phyloP scores from a whole-genome alignment of 23 tunicate genomes.

The Oikopleura dioica region DNA sequence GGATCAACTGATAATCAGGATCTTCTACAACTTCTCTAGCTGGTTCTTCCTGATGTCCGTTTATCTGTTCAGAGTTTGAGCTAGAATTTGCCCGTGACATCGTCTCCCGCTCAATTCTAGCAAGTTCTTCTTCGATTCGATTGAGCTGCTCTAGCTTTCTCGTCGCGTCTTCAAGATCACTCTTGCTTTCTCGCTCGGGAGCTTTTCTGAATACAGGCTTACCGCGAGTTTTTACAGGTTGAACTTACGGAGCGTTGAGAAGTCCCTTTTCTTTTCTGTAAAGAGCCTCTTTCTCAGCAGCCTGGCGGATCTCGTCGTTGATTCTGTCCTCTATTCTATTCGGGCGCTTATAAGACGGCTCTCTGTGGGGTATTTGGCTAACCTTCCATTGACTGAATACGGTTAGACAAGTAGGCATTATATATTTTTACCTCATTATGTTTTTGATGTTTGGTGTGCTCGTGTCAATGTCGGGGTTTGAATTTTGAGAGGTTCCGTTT shows the following conservation, averaged over 20 bases:
- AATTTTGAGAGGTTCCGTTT: not conserved
- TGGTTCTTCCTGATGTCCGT: too few relatives aligned
- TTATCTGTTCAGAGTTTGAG: not conserved
- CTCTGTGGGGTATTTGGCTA: constrained; percentile 8
- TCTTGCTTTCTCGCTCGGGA: not conserved
- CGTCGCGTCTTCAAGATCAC: not conserved
- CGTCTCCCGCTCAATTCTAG: not conserved
- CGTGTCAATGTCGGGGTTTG: not conserved
- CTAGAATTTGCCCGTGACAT: not conserved
- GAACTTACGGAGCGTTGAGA: too few relatives aligned
- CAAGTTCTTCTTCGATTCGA: not conserved
- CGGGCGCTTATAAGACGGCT: not conserved
- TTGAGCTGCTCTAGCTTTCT: not conserved
- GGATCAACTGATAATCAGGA: too few relatives aligned
- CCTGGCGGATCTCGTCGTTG: not conserved
- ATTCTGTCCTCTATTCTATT: constrained; percentile 1
- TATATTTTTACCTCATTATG: not conserved
- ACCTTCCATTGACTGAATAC: constrained; percentile 13
- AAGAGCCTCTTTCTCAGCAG: constrained; percentile 1
- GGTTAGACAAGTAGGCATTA: not conserved
- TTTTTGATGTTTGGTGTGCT: not conserved
- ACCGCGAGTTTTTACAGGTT: not conserved
- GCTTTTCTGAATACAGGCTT: not conserved
- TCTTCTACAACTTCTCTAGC: too few relatives aligned
- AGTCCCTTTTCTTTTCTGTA: not conserved